Evolutionary conservation across 1,140 invertebrate species (phyloP), one percentile per base, ranked within the genome.

Genomic region (Acyrthosiphon pisum): DNA sequence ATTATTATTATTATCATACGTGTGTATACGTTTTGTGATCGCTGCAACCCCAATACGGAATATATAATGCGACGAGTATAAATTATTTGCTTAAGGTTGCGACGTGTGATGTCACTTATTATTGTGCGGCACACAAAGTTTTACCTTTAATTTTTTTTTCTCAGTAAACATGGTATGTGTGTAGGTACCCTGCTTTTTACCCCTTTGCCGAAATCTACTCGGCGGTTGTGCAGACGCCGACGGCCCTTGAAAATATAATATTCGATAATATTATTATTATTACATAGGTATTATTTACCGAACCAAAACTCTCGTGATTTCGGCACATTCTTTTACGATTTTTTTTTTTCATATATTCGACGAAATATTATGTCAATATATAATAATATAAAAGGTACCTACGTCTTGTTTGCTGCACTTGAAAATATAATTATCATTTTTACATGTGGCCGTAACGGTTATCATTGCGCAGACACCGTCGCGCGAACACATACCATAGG

Each of bases 21-120:
- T 44, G 23, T 84, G 6, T 44, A 30, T 83, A 41, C 14, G 26
- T 86, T 44, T 86, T 86, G 84, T 86, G 41, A 86, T 87, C 46
- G 44, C 41, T 41, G 41, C 44, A 48, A 87, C 44, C 86, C 86
- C 86, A 48, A 87, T 48, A 86, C 30, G 26, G 84, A 46, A 86
- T 86, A 46, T 86, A 46, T 46, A 46, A 83, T 83, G 41, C 6
- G 11, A 46, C 23, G 30, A n/a, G 35, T 87, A 87, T 84, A 30
- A 84, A 84, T 87, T 87, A 87, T 87, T 87, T 87, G 46, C 86
- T 87, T n/a, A 87, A 48, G 86, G 30, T 23, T 8, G 37, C 44
- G 86, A 48, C 86, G 86, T n/a, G 86, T 48, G 81, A 83, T 22
- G 23, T n/a, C 11, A 87, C 20, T 11, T 48, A 48, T 48, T 48